Evolutionary conservation across 2,888 invertebrate species (phyloP), one percentile per base, ranked within the genome.

Genomic region (Mylabris sibirica): DNA sequence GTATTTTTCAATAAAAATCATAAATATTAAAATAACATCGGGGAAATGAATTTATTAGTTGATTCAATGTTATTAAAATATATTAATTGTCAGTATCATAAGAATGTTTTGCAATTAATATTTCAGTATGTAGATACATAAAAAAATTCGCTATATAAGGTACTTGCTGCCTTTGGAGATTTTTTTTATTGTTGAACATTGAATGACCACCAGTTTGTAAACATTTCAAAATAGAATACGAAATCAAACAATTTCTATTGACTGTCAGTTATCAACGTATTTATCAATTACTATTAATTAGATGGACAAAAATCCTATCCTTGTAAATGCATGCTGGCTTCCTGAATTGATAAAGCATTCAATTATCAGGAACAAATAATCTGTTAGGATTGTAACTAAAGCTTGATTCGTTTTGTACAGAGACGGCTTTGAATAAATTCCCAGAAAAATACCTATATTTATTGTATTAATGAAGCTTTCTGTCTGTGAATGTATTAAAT

Each of bases 401-500:
- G 44, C 6, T 44, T 44, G 17, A 17, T n/a, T 44, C 0, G 17
- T 17, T n/a, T 17, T 17, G 3, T n/a, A 17, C 17, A 44, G 44
- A 17, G 44, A 5, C 49, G 49, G 20, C 9, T 9, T 20, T 9
- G 20, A 9, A 9, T 11, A 8, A 49, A 8, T 8, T 49, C 20
- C 20, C 11, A n/a, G 3, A 20, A 49, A 49, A 5, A 14, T 1
- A 44, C 5, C 3, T 14, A 0, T 44, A 2, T n/a, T 5, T n/a
- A 0, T 20, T 53, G 49, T 9, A 3, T 53, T 11, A 12, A 53
- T 22, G 22, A 12, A 11, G 1, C 9, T 53, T 44, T 9, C 0
- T 17, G 17, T 17, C 1, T 22, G 57, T 14, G 59, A 60, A 11
- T 66, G 64, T 67, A 68, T 71, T 71, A 71, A 66, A 57, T 63